phyloP scores from a whole-genome alignment of 2,797 vertebrate genomes.

The Gymnopithys bicolor region DNA sequence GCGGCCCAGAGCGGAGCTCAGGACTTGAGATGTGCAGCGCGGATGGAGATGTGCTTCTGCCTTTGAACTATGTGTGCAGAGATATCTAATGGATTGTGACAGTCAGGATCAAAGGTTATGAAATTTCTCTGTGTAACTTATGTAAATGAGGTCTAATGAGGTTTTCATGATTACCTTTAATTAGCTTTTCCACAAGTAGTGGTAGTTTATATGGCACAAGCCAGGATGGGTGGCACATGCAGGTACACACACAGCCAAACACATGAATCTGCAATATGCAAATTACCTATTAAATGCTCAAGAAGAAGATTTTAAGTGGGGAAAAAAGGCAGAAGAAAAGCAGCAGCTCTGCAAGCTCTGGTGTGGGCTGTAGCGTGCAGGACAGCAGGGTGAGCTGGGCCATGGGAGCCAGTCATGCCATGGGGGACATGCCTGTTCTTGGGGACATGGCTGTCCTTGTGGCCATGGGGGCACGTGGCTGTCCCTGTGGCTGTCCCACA shows the following conservation, averaged over 20 bases:
- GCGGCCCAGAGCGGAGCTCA: background rate
- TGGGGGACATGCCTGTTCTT: accelerated
- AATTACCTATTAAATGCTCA: background rate
- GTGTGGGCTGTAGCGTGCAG: background rate
- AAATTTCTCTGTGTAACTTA: conserved; percentile 1
- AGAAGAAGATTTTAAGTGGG: background rate
- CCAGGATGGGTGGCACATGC: accelerated
- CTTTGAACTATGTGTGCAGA: background rate
- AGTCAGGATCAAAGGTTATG: conserved; percentile 8
- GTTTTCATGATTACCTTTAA: conserved; percentile 32
- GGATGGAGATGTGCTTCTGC: background rate
- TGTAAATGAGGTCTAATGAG: conserved; percentile 55
- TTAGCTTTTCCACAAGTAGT: background rate
- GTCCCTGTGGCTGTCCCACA: background rate
- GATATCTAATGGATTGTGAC: background rate
- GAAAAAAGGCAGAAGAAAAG: background rate
- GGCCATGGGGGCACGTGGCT: background rate
- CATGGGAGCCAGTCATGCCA: accelerated
- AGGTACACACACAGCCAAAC: background rate
- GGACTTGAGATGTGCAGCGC: background rate
- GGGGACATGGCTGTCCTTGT: accelerated
- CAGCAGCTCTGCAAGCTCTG: background rate
- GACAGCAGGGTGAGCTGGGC: background rate
- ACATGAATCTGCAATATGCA: background rate
- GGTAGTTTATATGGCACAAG: background rate